Percentiles rank a stretch among this genome's conserved stretches.
phyloP scores from a whole-genome alignment of 2,797 vertebrate genomes.

The Bovichtus diacanthus region DNA sequence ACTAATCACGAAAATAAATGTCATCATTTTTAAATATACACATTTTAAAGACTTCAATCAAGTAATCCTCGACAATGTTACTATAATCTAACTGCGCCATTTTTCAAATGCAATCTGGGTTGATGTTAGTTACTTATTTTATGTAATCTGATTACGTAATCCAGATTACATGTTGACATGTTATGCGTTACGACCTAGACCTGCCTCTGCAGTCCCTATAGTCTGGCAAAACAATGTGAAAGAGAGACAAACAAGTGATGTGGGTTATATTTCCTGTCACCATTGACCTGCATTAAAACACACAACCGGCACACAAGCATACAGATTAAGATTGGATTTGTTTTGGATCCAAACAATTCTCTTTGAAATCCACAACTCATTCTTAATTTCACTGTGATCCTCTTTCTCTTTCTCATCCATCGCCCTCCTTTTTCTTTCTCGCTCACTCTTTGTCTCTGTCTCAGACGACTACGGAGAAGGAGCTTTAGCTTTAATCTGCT shows the following conservation, averaged over 20 bases:
- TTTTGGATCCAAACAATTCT: conserved; percentile 14
- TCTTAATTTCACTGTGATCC: neutral
- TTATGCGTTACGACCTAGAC: no score
- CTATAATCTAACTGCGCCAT: no score
- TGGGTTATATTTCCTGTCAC: neutral
- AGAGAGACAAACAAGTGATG: neutral
- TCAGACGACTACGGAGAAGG: conserved; percentile 3
- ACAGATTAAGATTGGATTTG: neutral
- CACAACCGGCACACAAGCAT: neutral
- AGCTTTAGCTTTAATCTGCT: conserved; percentile 18
- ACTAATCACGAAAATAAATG: no score
- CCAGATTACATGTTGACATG: no score
- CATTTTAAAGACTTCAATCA: no score
- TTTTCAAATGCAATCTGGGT: no score
- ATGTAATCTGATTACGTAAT: no score
- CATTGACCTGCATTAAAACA: neutral
- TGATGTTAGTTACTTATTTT: no score
- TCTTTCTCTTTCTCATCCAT: neutral
- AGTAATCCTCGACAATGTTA: no score
- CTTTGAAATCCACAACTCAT: conserved; percentile 7
- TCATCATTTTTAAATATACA: no score
- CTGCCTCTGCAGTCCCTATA: no score
- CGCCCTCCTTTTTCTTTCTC: neutral
- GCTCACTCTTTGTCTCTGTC: neutral
- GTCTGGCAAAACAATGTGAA: neutral